phyloP scores from a whole-genome alignment of 2,113 vertebrate species.

The Channa maculata region DNA sequence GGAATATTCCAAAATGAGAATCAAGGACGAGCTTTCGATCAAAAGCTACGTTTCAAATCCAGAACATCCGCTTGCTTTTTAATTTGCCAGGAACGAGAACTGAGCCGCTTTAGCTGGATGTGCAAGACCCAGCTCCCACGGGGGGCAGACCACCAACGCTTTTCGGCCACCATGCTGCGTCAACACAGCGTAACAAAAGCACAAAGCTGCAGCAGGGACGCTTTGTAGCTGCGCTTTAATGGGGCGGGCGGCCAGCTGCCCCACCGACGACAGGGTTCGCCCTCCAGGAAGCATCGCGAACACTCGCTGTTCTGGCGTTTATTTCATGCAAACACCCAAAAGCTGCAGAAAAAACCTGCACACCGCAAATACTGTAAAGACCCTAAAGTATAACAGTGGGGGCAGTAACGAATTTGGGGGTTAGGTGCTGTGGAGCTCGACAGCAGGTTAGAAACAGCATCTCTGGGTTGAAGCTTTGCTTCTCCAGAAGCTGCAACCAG shows the following conservation, averaged over 20 bases:
- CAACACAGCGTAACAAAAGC: slow-evolving; percentile 68
- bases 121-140: slow-evolving; percentile 41
- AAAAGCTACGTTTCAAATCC: slow-evolving; percentile 48
- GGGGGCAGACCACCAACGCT: slow-evolving; percentile 75
- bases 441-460: too few relatives aligned
- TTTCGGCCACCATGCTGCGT: slow-evolving; percentile 62
- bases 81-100: slow-evolving; percentile 56
- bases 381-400: too few relatives aligned
- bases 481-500: not conserved
- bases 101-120: slow-evolving; percentile 50
- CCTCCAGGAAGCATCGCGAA: not conserved
- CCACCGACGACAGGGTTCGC: not conserved
- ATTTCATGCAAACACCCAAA: too few relatives aligned
- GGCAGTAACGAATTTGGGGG: too few relatives aligned
- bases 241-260: slow-evolving; percentile 12
- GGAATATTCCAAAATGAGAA: not conserved
- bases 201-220: slow-evolving; percentile 61
- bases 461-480: too few relatives aligned
- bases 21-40: slow-evolving; percentile 34
- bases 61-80: slow-evolving; percentile 44
- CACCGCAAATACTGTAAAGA: too few relatives aligned
- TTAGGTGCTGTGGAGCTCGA: too few relatives aligned
- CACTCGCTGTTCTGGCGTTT: not conserved
- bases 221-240: slow-evolving; percentile 60
- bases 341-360: too few relatives aligned